phyloP scores from a whole-genome alignment of 2,888 invertebrate genomes.

The Drosophila mercatorum region DNA sequence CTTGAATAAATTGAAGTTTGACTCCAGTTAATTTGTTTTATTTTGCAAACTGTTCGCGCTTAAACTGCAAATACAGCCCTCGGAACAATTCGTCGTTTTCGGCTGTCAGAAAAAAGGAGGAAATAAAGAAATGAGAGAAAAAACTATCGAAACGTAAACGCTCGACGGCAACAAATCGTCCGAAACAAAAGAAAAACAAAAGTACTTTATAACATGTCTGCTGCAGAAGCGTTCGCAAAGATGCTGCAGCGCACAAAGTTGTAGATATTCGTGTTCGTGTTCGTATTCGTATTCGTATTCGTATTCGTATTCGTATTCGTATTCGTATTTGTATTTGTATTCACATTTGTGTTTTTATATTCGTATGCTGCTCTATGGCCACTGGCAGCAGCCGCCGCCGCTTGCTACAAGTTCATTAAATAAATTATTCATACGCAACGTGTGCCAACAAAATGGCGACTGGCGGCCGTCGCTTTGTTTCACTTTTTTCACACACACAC shows the following conservation, averaged over 20 bases:
- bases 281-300: constrained; percentile 18
- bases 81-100: constrained; percentile 51
- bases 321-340: constrained; percentile 18
- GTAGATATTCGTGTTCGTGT: constrained; percentile 36
- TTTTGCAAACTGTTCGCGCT: too few relatives aligned
- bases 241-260: constrained; percentile 48
- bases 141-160: constrained; percentile 11
- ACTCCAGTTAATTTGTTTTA: neutral
- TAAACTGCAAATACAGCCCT: constrained; percentile 29
- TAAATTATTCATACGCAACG: constrained; percentile 82
- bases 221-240: constrained; percentile 51
- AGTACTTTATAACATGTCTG: constrained; percentile 72
- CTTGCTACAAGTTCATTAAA: constrained; percentile 80
- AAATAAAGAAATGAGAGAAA: constrained; percentile 33
- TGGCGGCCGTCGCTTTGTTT: constrained; percentile 68
- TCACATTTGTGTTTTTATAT: constrained; percentile 22
- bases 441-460: constrained; percentile 78
- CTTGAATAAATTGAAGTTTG: neutral
- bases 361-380: constrained; percentile 31
- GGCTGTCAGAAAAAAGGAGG: constrained; percentile 51
- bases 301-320: constrained; percentile 16
- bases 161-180: constrained; percentile 68
- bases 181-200: constrained; percentile 70
- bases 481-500: constrained; percentile 54
- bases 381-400: constrained; percentile 4